These are phyloP conservation scores for Oreochromis tanganicae DNA, from an alignment of 2,113 vertebrate species.

Conservation along the genomic window DNA sequence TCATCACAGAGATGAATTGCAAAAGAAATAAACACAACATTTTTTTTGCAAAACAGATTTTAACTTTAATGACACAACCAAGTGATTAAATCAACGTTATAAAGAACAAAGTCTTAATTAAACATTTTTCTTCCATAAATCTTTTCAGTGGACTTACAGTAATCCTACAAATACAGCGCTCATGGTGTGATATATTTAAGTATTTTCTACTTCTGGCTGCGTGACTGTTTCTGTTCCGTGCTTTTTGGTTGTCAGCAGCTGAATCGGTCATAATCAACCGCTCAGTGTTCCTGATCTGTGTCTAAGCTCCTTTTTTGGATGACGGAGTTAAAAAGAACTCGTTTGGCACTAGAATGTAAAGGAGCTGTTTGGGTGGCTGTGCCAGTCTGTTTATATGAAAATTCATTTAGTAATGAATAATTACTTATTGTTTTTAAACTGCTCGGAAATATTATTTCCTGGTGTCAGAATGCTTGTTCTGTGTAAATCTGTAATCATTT, in stretches of 20 bases:
- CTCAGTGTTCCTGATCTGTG: neutral
- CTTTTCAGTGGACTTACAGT: neutral
- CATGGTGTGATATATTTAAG: neutral
- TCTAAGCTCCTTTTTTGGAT: neutral
- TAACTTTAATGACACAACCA: neutral
- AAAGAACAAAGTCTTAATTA: neutral
- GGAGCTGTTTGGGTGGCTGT: neutral
- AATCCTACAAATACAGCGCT: neutral
- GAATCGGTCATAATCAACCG: neutral
- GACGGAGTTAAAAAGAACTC: neutral
- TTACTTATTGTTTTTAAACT: neutral
- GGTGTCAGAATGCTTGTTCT: neutral
- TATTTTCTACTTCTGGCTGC: neutral
- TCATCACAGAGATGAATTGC: neutral
- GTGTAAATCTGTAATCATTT: conserved; percentile 19
- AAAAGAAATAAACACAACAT: neutral
- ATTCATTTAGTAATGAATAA: neutral
- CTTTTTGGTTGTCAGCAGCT: neutral
- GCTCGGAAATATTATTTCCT: conserved; percentile 3
- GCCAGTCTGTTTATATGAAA: neutral
- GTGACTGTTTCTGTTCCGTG: neutral
- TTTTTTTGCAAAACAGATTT: neutral
- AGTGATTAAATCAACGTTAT: neutral
- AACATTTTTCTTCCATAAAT: neutral
- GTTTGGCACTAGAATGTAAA: neutral